Evolutionary conservation across 1,140 invertebrate species (phyloP).

Genomic region (Amyelois transitella): DNA sequence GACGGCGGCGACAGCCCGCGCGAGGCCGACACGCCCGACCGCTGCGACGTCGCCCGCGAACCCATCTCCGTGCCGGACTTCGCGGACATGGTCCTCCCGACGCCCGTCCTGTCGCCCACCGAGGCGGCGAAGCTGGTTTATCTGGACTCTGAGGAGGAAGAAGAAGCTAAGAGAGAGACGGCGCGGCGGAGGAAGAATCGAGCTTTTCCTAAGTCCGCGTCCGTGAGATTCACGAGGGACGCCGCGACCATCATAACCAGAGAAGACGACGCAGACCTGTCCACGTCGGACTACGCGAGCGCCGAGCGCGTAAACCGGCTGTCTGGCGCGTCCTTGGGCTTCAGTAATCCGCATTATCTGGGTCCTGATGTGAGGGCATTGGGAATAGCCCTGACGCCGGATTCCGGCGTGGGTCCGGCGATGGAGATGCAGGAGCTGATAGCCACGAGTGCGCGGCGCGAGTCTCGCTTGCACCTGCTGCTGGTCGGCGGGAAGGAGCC

Average conservation of each 20-base stretch:
- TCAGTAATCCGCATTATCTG: constrained; percentile 85
- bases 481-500: constrained; percentile 55
- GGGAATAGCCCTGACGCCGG: constrained; percentile 42
- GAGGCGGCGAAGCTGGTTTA: constrained; percentile 82
- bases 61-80: constrained; percentile 87
- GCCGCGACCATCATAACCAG: constrained; percentile 47
- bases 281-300: constrained; percentile 85
- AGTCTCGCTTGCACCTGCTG: constrained; percentile 37
- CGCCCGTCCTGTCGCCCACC: constrained; percentile 80
- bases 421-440: constrained; percentile 52
- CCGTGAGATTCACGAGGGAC: constrained; percentile 75
- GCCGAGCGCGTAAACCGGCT: constrained; percentile 79
- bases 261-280: constrained; percentile 78
- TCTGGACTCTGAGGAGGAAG: constrained; percentile 81
- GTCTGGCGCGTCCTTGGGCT: constrained; percentile 76
- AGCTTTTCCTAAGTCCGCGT: constrained; percentile 79
- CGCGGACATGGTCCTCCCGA: constrained; percentile 77
- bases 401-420: constrained; percentile 44
- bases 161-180: constrained; percentile 46
- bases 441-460: constrained; percentile 29
- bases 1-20: constrained; percentile 55
- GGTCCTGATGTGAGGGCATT: constrained; percentile 75
- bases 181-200: constrained; percentile 11
- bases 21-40: constrained; percentile 32
- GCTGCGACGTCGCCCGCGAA: constrained; percentile 74